A percentile compares a stretch with the other conserved stretches of the same genome.
Evolutionary conservation across 2,797 vertebrate species (phyloP).

Genomic region (Manis crassicaudata): DNA sequence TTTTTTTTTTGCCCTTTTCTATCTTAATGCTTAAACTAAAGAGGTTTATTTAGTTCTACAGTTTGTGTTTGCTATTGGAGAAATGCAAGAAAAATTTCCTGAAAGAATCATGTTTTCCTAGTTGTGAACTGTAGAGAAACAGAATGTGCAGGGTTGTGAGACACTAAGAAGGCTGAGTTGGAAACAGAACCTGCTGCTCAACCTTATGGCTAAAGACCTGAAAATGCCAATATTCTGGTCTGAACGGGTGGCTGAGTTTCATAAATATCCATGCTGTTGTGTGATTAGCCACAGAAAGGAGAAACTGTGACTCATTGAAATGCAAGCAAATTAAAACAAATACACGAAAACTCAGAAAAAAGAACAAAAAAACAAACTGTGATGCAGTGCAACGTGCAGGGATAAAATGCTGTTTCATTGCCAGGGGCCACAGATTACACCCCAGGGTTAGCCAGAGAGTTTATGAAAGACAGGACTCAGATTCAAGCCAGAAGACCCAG

Average conservation of each 20-base stretch:
- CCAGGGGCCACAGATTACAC: not conserved
- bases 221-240: constrained; percentile 61
- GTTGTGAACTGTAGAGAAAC: constrained; percentile 59
- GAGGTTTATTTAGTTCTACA: constrained; percentile 16
- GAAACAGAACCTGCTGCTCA: constrained; percentile 67
- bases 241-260: constrained; percentile 63
- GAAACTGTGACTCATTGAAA: constrained; percentile 66
- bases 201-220: constrained; percentile 64
- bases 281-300: constrained; percentile 63
- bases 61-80: constrained; percentile 61
- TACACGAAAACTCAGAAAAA: not conserved
- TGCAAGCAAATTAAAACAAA: constrained; percentile 65
- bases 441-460: not conserved
- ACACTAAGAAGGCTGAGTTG: constrained; percentile 47
- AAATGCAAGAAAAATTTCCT: constrained; percentile 51
- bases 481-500: constrained; percentile 16
- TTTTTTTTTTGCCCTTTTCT: not conserved
- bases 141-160: constrained; percentile 61
- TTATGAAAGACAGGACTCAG: not conserved
- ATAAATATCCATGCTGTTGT: constrained; percentile 63
- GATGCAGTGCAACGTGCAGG: not conserved
- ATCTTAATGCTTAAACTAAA: constrained; percentile 52
- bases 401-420: not conserved
- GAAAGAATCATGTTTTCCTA: constrained; percentile 69
- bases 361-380: not conserved